A percentile compares a stretch with the other conserved stretches of the same genome.
phyloP scores from a whole-genome alignment of 2,113 vertebrate species.

The Perca fluviatilis region DNA sequence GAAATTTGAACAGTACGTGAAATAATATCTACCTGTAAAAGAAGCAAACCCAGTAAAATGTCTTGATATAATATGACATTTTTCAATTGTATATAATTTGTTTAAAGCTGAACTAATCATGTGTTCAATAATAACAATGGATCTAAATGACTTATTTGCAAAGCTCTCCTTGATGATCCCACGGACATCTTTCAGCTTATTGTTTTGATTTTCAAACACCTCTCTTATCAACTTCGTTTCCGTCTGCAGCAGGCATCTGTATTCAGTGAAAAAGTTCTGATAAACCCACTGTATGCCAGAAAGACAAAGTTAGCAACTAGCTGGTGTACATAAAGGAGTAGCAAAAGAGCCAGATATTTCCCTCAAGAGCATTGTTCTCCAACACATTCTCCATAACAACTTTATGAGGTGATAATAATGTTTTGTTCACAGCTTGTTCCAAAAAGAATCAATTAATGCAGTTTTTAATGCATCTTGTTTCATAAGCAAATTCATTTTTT shows the following conservation, averaged over 20 bases:
- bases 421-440: not conserved
- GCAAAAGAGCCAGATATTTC: not conserved
- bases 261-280: not conserved
- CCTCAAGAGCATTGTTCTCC: not conserved
- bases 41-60: not conserved
- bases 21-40: not conserved
- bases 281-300: not conserved
- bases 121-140: not conserved
- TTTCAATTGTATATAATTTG: not conserved
- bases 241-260: not conserved
- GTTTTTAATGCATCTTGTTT: not conserved
- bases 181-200: not conserved
- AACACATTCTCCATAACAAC: not conserved
- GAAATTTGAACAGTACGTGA: not conserved
- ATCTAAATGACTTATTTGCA: not conserved
- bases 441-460: not conserved
- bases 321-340: not conserved
- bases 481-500: not conserved
- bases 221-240: not conserved
- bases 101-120: not conserved
- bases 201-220: constrained; percentile 4
- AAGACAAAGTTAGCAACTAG: not conserved
- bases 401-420: not conserved
- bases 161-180: not conserved
- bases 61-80: not conserved